These are phyloP conservation scores for Gouania willdenowi DNA, from an alignment of 2,797 vertebrate species.

Conservation along the genomic window DNA sequence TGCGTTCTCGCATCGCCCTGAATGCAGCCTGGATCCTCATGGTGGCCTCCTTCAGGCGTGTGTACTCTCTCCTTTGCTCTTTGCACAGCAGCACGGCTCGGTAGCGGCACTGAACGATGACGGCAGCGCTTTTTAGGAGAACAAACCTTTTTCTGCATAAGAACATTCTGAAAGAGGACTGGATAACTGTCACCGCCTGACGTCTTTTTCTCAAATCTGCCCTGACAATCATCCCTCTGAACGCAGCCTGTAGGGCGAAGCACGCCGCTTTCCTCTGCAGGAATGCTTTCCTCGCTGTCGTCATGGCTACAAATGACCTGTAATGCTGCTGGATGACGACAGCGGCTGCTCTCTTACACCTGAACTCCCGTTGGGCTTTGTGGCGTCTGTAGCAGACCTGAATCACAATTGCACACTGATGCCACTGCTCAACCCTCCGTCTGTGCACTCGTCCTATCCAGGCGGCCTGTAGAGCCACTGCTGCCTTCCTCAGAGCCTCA, in stretches of 20 bases:
- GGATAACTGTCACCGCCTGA: conserved; percentile 76
- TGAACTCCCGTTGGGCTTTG: conserved; percentile 57
- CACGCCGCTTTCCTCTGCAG: conserved; percentile 61
- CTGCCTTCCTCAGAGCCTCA: conserved; percentile 35
- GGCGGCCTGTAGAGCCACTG: conserved; percentile 71
- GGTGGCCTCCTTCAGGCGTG: conserved; percentile 59
- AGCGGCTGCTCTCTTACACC: conserved; percentile 59
- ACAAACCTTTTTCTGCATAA: conserved; percentile 56
- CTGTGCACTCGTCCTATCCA: conserved; percentile 80
- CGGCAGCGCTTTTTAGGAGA: conserved; percentile 57
- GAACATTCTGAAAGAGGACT: conserved; percentile 73
- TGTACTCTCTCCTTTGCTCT: conserved; percentile 58
- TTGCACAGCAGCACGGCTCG: conserved; percentile 47
- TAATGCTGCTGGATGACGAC: conserved; percentile 74
- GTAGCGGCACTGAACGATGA: conserved; percentile 77
- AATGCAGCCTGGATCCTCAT: conserved; percentile 78
- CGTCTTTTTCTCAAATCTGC: conserved; percentile 48
- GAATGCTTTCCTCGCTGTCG: conserved; percentile 47
- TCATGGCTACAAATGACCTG: conserved; percentile 63
- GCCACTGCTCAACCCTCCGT: conserved; percentile 51
- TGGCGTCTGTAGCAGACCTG: conserved; percentile 80
- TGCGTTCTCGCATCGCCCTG: conserved; percentile 70
- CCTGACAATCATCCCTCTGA: conserved; percentile 76
- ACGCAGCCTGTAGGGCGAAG: conserved; percentile 77
- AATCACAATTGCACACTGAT: conserved; percentile 71